Evolutionary conservation across 1,140 invertebrate species (phyloP), one percentile per base, ranked within the genome.

Genomic region (Lerema accius): DNA sequence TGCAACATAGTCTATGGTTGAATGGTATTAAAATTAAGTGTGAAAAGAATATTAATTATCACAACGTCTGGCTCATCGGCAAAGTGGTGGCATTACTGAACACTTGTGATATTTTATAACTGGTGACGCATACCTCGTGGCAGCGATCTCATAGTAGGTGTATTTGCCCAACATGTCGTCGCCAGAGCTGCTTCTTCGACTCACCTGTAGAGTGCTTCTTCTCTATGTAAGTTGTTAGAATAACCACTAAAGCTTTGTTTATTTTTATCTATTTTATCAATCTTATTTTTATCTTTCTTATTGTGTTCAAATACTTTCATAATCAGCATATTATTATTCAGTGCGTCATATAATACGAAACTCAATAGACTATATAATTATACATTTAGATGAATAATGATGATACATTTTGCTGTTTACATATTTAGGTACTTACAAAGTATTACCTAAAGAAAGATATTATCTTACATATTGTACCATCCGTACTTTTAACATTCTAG

Each of bases 151-250:
- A 23, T 46, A 40, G 15, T 50, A 28, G 32, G 39, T 11, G 35
- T 37, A 46, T 17, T 55, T 15, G 14, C 60, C 51, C 51, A 55
- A 69, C 15, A 76, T 77, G 75, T 67, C 69, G 10, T 63, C 67
- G 26, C 56, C 64, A 3, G 72, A 78, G 60, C 50, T 76, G 26
- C 45, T 74, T 16, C 43, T 79, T 19, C 63, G 63, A n/a, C n/a
- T 73, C n/a, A 63, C 62, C 37, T 60, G 48, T 28, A 71, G 67
- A 61, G 13, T 74, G 9, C 14, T 80, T 15, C 51, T 73, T 17
- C 62, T 78, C 15, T 76, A 69, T 64, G 78, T 80, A 55, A 80
- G 78, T 80, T 32, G 9, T 32, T 32, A 32, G 7, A 7, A 1
- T 4, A 32, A 4, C 3, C 7, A 32, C 4, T 32, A 9, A 32